Evolutionary conservation across 2,797 vertebrate genomes (phyloP).

Genomic region (Oreochromis grahami): DNA sequence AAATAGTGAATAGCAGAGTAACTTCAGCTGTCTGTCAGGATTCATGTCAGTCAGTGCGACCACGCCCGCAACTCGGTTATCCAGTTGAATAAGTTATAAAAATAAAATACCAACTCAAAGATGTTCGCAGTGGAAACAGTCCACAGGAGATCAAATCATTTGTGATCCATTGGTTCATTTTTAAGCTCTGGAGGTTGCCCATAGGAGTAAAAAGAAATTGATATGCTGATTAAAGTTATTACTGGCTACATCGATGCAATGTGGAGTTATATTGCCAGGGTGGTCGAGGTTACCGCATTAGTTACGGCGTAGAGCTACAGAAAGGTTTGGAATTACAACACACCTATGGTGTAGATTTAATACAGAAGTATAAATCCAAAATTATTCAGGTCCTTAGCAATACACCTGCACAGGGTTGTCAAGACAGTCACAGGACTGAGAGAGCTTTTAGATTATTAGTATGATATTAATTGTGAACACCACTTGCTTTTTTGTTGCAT

Average conservation of each 20-base stretch:
- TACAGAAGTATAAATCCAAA: not conserved
- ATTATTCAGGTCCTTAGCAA: not conserved
- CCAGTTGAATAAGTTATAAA: not conserved
- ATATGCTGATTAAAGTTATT: not conserved
- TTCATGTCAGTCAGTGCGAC: not conserved
- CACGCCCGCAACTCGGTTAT: fast-evolving
- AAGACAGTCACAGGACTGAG: not conserved
- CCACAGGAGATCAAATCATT: not conserved
- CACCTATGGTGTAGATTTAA: not conserved
- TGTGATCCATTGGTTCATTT: fast-evolving
- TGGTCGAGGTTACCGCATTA: not conserved
- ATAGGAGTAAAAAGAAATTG: not conserved
- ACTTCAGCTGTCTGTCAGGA: not conserved
- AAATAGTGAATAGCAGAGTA: not conserved
- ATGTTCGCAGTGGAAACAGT: not conserved
- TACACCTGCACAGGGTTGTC: not conserved
- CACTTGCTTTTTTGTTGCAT: not conserved
- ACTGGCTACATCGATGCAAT: fast-evolving
- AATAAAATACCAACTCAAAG: not conserved
- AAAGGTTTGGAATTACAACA: not conserved
- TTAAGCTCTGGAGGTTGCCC: not conserved
- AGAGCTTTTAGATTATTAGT: not conserved
- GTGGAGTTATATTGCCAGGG: not conserved
- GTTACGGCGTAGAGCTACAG: fast-evolving
- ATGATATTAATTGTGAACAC: not conserved